Conservation (phyloP, 2,888 invertebrate species). For the Eretmocerus hayati region DNA sequence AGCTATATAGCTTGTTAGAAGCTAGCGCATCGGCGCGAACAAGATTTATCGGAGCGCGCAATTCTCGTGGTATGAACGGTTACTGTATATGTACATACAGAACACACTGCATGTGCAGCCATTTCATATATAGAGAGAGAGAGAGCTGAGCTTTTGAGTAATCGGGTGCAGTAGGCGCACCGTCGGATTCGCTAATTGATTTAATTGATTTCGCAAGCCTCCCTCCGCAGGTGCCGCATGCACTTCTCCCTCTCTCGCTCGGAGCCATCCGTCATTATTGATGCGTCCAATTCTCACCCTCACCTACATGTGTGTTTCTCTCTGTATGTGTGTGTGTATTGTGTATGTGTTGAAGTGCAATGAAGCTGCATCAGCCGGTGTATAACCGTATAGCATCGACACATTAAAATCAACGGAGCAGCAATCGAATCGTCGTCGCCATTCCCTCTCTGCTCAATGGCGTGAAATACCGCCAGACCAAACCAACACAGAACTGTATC, state of each 20-base stretch:
- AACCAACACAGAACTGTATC: not conserved
- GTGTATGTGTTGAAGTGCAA: no score
- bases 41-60: no score
- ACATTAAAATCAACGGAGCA: constrained; percentile 38
- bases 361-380: no score
- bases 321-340: not conserved
- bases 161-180: not conserved
- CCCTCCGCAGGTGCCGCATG: constrained; percentile 21
- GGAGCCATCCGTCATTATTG: constrained; percentile 32
- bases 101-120: no score
- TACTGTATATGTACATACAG: no score
- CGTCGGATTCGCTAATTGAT: constrained; percentile 30
- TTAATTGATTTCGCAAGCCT: constrained; percentile 38
- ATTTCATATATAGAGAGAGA: no score
- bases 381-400: no score
- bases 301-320: not conserved
- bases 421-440: constrained; percentile 32
- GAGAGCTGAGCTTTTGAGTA: not conserved
- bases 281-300: constrained; percentile 24
- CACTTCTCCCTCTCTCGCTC: not conserved
- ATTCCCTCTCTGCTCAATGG: no score
- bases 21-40: no score
- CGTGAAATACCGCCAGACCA: constrained; percentile 29
- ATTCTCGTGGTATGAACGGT: no score
- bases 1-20: no score